Conservation (phyloP, 1,140 invertebrate species). For the Tribolium madens region DNA sequence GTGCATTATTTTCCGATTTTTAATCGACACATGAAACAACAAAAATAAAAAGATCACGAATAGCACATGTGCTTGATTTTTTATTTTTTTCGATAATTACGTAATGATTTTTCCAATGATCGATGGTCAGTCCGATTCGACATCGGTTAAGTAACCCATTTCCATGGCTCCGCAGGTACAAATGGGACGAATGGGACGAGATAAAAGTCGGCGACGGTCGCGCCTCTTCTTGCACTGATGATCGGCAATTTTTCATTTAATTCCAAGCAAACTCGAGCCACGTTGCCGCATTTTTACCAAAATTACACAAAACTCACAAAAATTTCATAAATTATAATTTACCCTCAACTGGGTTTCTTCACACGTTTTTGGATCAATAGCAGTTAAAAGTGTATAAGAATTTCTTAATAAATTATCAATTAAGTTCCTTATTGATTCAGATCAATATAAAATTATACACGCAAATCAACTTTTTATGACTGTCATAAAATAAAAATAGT, state of each 20-base stretch:
- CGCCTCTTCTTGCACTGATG: slow-evolving; percentile 57
- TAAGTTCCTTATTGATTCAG: background rate
- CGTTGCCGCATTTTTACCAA: background rate
- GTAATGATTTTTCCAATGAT: slow-evolving; percentile 12
- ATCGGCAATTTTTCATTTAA: background rate
- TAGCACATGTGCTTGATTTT: slow-evolving; percentile 24
- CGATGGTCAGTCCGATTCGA: slow-evolving; percentile 52
- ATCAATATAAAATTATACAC: background rate
- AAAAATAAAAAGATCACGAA: slow-evolving; percentile 14
- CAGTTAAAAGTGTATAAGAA: too few species aligned
- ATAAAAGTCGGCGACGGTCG: slow-evolving; percentile 56
- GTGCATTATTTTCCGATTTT: slow-evolving; percentile 12
- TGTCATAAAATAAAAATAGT: background rate
- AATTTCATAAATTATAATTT: too few species aligned
- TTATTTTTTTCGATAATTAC: slow-evolving; percentile 24
- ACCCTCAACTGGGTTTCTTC: too few species aligned
- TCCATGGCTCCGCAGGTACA: slow-evolving; percentile 57
- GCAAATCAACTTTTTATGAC: background rate
- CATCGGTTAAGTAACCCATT: slow-evolving; percentile 53
- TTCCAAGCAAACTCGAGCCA: background rate
- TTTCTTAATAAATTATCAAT: background rate
- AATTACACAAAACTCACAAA: too few species aligned
- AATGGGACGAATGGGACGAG: slow-evolving; percentile 53
- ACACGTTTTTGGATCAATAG: too few species aligned
- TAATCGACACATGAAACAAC: slow-evolving; percentile 40